These are phyloP conservation scores for Poecilobothrus nobilitatus DNA, from an alignment of 2,888 invertebrate species.

Conservation along the genomic window DNA sequence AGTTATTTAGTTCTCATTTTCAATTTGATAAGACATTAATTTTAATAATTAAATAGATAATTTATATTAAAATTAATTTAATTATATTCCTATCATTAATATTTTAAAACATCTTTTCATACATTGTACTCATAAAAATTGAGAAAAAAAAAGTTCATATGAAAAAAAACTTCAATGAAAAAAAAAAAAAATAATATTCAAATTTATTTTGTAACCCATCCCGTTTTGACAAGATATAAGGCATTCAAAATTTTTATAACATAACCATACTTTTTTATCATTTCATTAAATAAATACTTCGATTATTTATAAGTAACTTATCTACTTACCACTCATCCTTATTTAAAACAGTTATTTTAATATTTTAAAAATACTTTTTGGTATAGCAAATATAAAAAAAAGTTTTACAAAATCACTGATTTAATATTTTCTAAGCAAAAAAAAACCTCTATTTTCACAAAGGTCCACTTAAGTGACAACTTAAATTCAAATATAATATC, in stretches of 20 bases:
- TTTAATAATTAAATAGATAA: background rate
- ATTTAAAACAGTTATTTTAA: background rate
- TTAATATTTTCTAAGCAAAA: background rate
- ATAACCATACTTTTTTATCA: slow-evolving; percentile 6
- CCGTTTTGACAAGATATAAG: slow-evolving; percentile 7
- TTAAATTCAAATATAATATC: background rate
- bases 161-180: too few species aligned
- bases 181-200: slow-evolving; percentile 1
- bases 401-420: slow-evolving; percentile 1
- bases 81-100: too few species aligned
- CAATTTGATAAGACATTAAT: background rate
- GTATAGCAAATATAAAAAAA: background rate
- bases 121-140: too few species aligned
- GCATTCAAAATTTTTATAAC: background rate
- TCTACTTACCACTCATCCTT: background rate
- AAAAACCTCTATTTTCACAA: slow-evolving; percentile 6
- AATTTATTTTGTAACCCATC: background rate
- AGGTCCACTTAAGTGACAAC: slow-evolving; percentile 1
- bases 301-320: background rate
- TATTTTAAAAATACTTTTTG: slow-evolving; percentile 5
- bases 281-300: background rate
- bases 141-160: too few species aligned
- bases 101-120: too few species aligned
- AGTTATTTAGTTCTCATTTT: background rate
- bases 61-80: too few species aligned